Conservation (phyloP, 2,797 vertebrate genomes). For the Dallia pectoralis region DNA sequence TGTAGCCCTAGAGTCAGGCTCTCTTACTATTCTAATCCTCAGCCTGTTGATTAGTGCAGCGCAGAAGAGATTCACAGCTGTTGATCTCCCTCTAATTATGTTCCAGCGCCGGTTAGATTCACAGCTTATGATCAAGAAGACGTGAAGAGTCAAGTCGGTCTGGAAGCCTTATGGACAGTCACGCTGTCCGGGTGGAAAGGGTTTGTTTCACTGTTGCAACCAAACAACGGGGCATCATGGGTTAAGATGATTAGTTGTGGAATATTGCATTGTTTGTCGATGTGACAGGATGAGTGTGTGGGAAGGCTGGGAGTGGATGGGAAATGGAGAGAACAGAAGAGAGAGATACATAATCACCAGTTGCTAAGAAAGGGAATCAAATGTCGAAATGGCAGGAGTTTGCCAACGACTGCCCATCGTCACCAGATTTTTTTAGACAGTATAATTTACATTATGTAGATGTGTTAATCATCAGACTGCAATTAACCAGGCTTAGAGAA, state of each 20-base stretch:
- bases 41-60: background rate
- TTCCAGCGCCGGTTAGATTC: background rate
- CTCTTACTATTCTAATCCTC: background rate
- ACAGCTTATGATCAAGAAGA: conserved; percentile 2
- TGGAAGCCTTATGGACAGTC: background rate
- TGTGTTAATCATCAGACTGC: background rate
- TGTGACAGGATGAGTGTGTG: background rate
- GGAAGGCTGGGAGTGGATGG: background rate
- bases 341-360: background rate
- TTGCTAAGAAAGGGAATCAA: background rate
- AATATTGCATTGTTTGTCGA: background rate
- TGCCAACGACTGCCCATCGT: background rate
- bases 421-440: background rate
- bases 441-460: background rate
- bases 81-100: conserved; percentile 6
- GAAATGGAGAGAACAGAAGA: background rate
- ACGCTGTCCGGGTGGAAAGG: background rate
- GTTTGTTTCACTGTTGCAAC: background rate
- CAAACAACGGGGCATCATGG: background rate
- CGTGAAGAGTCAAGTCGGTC: background rate
- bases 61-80: conserved; percentile 6
- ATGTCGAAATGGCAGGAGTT: background rate
- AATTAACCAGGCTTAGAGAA: no score
- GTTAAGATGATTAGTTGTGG: background rate
- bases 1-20: background rate